These are phyloP conservation scores for Zosterops lateralis DNA, from an alignment of 2,113 vertebrate species.

Conservation along the genomic window DNA sequence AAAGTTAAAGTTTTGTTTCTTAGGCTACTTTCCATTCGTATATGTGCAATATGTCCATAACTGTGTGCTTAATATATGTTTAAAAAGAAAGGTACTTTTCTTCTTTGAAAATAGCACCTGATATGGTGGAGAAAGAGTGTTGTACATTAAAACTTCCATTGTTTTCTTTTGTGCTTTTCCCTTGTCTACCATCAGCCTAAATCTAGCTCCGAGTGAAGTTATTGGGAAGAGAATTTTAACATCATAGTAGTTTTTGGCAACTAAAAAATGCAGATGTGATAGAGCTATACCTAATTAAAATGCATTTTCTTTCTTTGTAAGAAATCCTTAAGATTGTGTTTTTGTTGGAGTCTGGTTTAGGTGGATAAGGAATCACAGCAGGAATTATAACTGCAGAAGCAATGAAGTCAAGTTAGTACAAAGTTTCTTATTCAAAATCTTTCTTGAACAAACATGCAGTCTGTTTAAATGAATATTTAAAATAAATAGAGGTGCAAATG, in stretches of 20 bases:
- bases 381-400: background rate
- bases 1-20: background rate
- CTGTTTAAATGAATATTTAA: conserved; percentile 10
- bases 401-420: conserved; percentile 39
- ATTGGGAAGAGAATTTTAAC: background rate
- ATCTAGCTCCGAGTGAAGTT: background rate
- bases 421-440: conserved; percentile 8
- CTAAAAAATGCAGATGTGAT: background rate
- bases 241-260: background rate
- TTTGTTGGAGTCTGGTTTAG: background rate
- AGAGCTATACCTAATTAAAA: conserved; percentile 10
- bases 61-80: background rate
- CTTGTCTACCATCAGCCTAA: background rate
- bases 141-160: background rate
- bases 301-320: conserved; percentile 15
- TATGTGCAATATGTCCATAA: background rate
- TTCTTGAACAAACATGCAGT: conserved; percentile 19
- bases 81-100: background rate
- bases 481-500: conserved; percentile 29
- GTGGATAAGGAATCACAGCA: background rate
- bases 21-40: background rate
- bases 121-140: background rate
- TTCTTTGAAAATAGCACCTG: background rate
- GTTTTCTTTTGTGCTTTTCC: background rate
- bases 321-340: conserved; percentile 6